phyloP scores from a whole-genome alignment of 2,797 vertebrate species.

The Eleutherodactylus coqui region DNA sequence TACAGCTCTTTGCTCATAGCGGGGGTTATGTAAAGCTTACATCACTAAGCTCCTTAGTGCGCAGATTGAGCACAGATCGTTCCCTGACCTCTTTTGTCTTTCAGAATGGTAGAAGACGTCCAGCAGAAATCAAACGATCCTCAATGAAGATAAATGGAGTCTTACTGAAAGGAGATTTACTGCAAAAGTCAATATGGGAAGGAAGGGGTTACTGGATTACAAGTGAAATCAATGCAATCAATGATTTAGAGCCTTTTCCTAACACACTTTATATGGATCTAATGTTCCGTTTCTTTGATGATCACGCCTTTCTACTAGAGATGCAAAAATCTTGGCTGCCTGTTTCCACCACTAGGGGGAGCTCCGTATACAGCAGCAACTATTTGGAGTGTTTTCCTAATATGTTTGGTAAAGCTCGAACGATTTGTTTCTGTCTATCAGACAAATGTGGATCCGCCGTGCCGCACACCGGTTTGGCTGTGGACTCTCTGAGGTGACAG shows the following conservation, averaged over 20 bases:
- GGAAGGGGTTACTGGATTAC: background rate
- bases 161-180: background rate
- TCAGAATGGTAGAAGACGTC: conserved; percentile 23
- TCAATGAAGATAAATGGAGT: background rate
- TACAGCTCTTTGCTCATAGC: conserved; percentile 43
- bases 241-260: no score
- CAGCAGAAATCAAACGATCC: background rate
- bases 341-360: background rate
- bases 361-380: background rate
- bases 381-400: background rate
- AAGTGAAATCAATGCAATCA: background rate
- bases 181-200: no score
- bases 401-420: background rate
- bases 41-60: conserved; percentile 46
- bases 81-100: conserved; percentile 56
- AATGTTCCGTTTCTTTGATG: background rate
- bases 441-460: no score
- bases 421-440: background rate
- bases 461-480: no score
- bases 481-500: no score
- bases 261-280: background rate
- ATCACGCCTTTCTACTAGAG: no score
- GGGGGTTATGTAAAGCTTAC: conserved; percentile 61
- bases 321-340: no score
- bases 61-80: background rate